Evolutionary conservation across 2,888 invertebrate genomes (phyloP), one percentile per base, ranked within the genome.

Genomic region (Andricus quercusramuli): DNA sequence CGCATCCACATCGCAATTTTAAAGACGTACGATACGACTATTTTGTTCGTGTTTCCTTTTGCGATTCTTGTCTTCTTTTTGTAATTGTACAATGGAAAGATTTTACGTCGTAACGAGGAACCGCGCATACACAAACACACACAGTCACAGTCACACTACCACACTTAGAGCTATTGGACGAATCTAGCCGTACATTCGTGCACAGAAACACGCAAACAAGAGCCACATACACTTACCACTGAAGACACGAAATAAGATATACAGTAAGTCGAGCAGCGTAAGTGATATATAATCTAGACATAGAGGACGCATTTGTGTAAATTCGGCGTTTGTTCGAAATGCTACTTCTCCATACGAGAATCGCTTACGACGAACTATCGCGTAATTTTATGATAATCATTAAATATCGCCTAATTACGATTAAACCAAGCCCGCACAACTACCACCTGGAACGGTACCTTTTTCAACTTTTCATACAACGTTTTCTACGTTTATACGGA

Each of bases 401-500:
- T 88, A 86, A 88, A 85, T 90, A 91, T 91, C 89, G 89, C 90
- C 90, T 90, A 88, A 90, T 88, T 90, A 90, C 87, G 88, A 87
- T 88, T 87, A 89, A 51, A 84, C 77, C 80, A 79, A 78, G 79
- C 80, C 78, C 76, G 79, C 81, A 86, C 77, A 80, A 84, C 79
- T 83, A 86, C 82, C 80, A 82, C 64, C 80, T 79, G 80, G 80
- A 87, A 88, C 84, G 83, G 85, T 88, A 91, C 89, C 88, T 90
- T 91, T 90, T 90, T 89, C 90, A 90, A 87, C 88, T 91, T 91
- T 91, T 91, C 90, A 91, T 91, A 91, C 90, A 87, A 90, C 89
- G 88, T 91, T 91, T 74, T 92, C 91, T 92, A 91, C 92, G 92
- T 92, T 90, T 91, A 89, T 90, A 91, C 91, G 90, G 89, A 91